These are phyloP conservation scores for Punctoribates punctum DNA, from an alignment of 2,888 invertebrate species.

Conservation along the genomic window DNA sequence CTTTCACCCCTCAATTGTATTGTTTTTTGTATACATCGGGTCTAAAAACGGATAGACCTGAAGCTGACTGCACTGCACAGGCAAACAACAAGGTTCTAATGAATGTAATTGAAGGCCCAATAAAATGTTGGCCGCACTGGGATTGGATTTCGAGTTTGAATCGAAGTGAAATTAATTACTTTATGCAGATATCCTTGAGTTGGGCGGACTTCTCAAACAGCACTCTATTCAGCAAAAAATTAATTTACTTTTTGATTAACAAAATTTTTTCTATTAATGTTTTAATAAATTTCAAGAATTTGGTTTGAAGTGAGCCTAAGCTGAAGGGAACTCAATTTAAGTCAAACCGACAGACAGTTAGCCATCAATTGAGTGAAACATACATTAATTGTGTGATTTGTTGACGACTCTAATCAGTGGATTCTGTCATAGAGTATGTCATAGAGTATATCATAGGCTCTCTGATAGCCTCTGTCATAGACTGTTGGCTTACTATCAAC, in stretches of 20 bases:
- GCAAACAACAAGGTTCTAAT: conserved; percentile 32
- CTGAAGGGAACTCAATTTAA: too few relatives aligned
- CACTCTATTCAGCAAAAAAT: conserved; percentile 15
- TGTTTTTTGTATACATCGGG: conserved; percentile 18
- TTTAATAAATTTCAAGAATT: too few relatives aligned
- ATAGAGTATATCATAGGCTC: too few relatives aligned
- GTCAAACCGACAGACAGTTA: too few relatives aligned
- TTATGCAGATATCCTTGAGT: conserved; percentile 33
- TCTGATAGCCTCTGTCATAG: too few relatives aligned
- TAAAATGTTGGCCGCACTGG: conserved; percentile 32
- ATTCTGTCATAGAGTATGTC: too few relatives aligned
- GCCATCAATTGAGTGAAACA: too few relatives aligned
- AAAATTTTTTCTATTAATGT: background rate
- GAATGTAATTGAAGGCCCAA: conserved; percentile 33
- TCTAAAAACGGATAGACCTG: background rate
- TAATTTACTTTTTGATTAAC: conserved; percentile 10
- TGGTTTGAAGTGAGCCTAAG: too few relatives aligned
- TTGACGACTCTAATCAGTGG: too few relatives aligned
- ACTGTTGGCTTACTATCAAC: background rate
- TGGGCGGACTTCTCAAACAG: conserved; percentile 7
- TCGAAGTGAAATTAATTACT: conserved; percentile 26
- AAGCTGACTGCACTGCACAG: background rate
- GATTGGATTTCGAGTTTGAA: conserved; percentile 32
- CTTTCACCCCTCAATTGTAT: conserved; percentile 20
- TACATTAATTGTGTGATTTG: too few relatives aligned